A percentile compares a stretch with the other conserved stretches of the same genome.
Conservation (phyloP, 2,113 vertebrate species). For the Corydoras sp. region DNA sequence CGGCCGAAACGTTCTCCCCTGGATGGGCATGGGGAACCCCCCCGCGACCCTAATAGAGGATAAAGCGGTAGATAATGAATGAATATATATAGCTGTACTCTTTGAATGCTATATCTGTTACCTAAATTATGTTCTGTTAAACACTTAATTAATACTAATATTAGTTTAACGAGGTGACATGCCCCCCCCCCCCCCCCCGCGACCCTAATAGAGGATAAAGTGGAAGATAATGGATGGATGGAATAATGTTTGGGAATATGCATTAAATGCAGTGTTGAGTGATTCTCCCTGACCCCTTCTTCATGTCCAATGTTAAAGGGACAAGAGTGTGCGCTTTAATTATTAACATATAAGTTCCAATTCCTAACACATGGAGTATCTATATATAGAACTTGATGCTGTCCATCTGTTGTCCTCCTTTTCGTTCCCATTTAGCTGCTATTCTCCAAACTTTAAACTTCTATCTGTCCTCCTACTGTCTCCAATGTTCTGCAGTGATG, state of each 20-base stretch:
- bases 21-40: no score
- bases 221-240: constrained; percentile 5
- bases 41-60: no score
- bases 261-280: background rate
- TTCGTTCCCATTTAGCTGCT: background rate
- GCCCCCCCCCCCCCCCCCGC: no score
- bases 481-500: constrained; percentile 14
- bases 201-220: no score
- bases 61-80: constrained; percentile 8
- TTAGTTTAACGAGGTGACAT: no score
- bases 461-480: constrained; percentile 28
- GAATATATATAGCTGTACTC: no score
- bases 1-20: no score
- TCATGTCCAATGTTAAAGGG: background rate
- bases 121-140: no score
- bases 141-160: no score
- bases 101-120: no score
- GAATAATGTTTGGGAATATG: constrained; percentile 19
- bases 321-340: constrained; percentile 9
- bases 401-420: background rate
- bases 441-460: constrained; percentile 13
- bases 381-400: constrained; percentile 5
- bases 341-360: constrained; percentile 6
- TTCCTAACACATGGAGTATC: constrained; percentile 5
- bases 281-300: background rate